Conservation (phyloP, 2,797 vertebrate species). For the Microhierax caerulescens region DNA sequence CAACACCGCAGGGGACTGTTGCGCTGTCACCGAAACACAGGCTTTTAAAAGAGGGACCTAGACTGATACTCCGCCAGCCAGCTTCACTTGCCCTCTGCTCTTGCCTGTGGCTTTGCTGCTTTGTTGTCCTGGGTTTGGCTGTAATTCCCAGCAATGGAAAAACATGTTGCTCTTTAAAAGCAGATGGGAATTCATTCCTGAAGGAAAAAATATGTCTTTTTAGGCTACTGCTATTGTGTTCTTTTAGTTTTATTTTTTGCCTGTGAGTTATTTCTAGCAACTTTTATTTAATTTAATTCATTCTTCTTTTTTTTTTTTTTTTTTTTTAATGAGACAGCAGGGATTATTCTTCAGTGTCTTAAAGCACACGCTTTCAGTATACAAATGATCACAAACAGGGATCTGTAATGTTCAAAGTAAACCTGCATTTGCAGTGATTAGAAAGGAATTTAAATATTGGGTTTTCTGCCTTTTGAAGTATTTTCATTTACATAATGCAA, state of each 20-base stretch:
- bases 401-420: not conserved
- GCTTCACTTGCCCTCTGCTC: not conserved
- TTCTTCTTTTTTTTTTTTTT: not conserved
- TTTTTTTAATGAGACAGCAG: not conserved
- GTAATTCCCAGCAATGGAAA: constrained; percentile 50
- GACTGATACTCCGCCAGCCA: not conserved
- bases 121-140: constrained; percentile 59
- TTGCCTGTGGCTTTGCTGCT: constrained; percentile 5
- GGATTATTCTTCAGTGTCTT: constrained; percentile 2
- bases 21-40: not conserved
- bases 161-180: constrained; percentile 69
- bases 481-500: not conserved
- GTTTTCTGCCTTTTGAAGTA: not conserved
- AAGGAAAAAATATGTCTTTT: constrained; percentile 64
- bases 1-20: not conserved
- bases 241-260: constrained; percentile 63
- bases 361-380: not conserved
- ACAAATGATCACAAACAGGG: not conserved
- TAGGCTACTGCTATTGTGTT: constrained; percentile 64
- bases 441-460: not conserved
- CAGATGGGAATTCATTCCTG: constrained; percentile 66
- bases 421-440: not conserved
- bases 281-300: constrained; percentile 41
- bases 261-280: constrained; percentile 64
- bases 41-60: not conserved